phyloP scores from a whole-genome alignment of 2,797 vertebrate species.

The Helostoma temminkii region DNA sequence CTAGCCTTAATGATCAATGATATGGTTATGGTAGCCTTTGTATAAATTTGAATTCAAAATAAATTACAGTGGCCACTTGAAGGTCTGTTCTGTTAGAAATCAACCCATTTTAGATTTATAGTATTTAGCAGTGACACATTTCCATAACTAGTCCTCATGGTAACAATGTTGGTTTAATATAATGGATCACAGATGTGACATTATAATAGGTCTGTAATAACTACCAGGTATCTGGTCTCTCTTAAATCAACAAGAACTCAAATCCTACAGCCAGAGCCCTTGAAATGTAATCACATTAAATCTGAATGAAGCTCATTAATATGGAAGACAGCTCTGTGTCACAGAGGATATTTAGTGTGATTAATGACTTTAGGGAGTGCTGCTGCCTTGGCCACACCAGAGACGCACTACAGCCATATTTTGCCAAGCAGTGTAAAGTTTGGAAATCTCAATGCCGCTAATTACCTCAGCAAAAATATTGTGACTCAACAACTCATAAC shows the following conservation, averaged over 20 bases:
- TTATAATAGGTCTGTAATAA: slow-evolving; percentile 62
- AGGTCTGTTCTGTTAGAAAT: slow-evolving; percentile 1
- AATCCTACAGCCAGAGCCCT: slow-evolving; percentile 54
- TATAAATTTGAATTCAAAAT: too few relatives aligned
- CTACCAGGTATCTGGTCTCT: too few relatives aligned
- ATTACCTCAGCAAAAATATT: background rate
- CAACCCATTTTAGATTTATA: background rate
- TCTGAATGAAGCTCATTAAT: slow-evolving; percentile 67
- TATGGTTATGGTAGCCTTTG: background rate
- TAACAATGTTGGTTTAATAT: slow-evolving; percentile 70
- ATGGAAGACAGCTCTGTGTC: slow-evolving; percentile 44
- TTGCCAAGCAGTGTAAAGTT: slow-evolving; percentile 30
- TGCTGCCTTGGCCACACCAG: slow-evolving; percentile 14
- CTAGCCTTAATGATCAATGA: too few relatives aligned
- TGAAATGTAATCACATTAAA: slow-evolving; percentile 73
- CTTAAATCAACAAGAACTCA: slow-evolving; percentile 45
- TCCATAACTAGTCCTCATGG: slow-evolving; percentile 53
- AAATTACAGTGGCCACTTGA: background rate
- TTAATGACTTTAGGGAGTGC: slow-evolving; percentile 43
- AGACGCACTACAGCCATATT: slow-evolving; percentile 7
- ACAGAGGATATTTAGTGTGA: slow-evolving; percentile 58
- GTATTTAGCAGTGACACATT: slow-evolving; percentile 21
- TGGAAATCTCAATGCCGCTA: slow-evolving; percentile 8
- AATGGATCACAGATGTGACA: slow-evolving; percentile 60
- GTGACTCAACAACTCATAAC: too few relatives aligned